A percentile compares a stretch with the other conserved stretches of the same genome.
These are phyloP conservation scores for Pyrgus malvae DNA, from an alignment of 2,888 invertebrate species.

Conservation along the genomic window DNA sequence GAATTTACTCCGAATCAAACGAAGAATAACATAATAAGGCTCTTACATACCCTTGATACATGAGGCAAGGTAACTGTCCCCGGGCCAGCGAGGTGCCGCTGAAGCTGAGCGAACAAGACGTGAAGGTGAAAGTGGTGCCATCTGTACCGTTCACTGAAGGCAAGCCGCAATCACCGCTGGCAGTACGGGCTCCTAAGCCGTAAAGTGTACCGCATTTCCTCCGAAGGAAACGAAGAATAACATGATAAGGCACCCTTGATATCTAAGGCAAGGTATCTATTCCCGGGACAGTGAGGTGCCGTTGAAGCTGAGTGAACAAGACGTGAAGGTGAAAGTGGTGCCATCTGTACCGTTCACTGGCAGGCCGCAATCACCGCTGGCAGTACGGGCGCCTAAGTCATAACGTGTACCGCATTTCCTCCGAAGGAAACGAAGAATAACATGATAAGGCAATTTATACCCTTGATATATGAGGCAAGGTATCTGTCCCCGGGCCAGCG, in stretches of 20 bases:
- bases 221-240: slow-evolving; percentile 72
- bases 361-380: no score
- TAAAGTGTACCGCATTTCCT: slow-evolving; percentile 93
- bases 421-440: no score
- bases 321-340: slow-evolving; percentile 93
- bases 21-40: no score
- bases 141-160: slow-evolving; percentile 95
- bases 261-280: slow-evolving; percentile 96
- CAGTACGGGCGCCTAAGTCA: no score
- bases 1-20: no score
- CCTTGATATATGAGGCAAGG: slow-evolving; percentile 91
- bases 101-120: slow-evolving; percentile 95
- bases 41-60: slow-evolving; percentile 85
- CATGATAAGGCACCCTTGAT: no score
- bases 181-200: slow-evolving; percentile 95
- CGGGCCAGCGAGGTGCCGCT: slow-evolving; percentile 98
- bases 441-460: no score
- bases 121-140: slow-evolving; percentile 94
- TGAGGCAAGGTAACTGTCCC: slow-evolving; percentile 96
- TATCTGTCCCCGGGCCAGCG: slow-evolving; percentile 95
- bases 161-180: slow-evolving; percentile 96
- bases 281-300: slow-evolving; percentile 98
- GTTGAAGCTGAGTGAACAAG: slow-evolving; percentile 96
- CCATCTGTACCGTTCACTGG: slow-evolving; percentile 96
- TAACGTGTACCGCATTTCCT: no score